Evolutionary conservation across 2,797 vertebrate genomes (phyloP).

Genomic region (Phalloptychus januarius): DNA sequence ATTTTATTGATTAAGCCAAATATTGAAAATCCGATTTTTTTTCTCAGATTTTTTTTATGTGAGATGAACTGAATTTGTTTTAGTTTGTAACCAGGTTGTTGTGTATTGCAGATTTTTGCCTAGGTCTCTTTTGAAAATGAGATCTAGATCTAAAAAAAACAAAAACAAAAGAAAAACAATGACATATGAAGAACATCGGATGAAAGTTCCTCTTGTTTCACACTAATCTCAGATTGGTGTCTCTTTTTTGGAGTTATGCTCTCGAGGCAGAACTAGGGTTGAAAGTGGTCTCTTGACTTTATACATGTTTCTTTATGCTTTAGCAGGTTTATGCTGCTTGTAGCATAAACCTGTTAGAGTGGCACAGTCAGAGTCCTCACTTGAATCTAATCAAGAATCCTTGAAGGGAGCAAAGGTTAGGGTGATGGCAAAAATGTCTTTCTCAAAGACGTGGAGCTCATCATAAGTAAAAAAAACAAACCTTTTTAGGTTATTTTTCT

Average conservation of each 20-base stretch:
- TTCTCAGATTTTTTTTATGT: neutral
- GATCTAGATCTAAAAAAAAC: too few species aligned
- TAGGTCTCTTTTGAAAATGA: too few species aligned
- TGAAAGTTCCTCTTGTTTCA: slow-evolving; percentile 12
- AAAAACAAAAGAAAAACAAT: too few species aligned
- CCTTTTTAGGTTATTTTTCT: neutral
- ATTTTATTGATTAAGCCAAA: neutral
- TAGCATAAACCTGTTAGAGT: neutral
- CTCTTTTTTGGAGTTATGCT: neutral
- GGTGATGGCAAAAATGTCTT: neutral
- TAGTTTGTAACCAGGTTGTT: too few species aligned
- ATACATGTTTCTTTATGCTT: neutral
- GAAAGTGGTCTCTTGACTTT: neutral
- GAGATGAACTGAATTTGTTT: too few species aligned
- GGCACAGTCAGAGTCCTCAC: neutral
- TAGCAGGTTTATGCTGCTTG: too few species aligned
- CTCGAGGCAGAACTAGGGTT: neutral
- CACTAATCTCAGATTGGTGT: slow-evolving; percentile 7
- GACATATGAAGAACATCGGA: too few species aligned
- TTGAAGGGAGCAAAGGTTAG: neutral
- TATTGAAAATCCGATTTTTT: neutral
- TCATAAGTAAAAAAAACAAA: neutral
- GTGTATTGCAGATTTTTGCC: too few species aligned
- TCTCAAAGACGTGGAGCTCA: neutral
- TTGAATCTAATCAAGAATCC: neutral